Base-by-base conservation (phyloP, 2,113 vertebrate genomes). In the Syngnathus floridae region DNA sequence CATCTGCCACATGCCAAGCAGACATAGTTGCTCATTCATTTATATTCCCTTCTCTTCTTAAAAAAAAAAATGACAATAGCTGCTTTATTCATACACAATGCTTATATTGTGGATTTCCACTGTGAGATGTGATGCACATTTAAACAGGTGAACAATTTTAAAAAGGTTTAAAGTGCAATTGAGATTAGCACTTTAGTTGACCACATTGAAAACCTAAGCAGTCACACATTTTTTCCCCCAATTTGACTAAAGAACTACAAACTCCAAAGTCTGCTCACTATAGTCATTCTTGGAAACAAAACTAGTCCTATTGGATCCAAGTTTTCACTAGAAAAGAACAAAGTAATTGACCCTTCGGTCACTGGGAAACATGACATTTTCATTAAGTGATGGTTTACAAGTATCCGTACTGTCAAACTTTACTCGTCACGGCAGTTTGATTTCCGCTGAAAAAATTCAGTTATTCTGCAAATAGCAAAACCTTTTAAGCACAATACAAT, bases 31-130 rank as follows among this genome's bases (percentile, higher is more conserved):
- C 88, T 79, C 70, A 63, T 73, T 69, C 67, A 82, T 86, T 87
- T 76, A 88, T 84, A 87, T 86, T 80, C 69, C 38, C 59, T 46
- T 56, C 54, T 56, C 54, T 76, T 80, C 68, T 86, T 87, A 68
- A 86, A 81, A 80, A 68, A 86, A 81, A 79, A 87, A 87, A 65
- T 75, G 81, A 86, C 85, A 81, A 84, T 62, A 66, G 65, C 65
- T 73, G 75, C 65, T 69, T 88, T 87, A 90, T 90, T 88, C 84
- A 82, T 76, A 79, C 76, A 69, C 78, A 77, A 71, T 69, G 79
- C 67, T 88, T 84, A 85, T 78, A 77, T 80, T 83, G 79, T 80
- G 84, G 74, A 78, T 75, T 75, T 73, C 71, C 71, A 69, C 78
- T 78, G 74, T 62, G 74, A 77, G 83, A 77, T 74, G 81, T 87